phyloP scores from a whole-genome alignment of 2,113 vertebrate species.

The Axis porcinus region DNA sequence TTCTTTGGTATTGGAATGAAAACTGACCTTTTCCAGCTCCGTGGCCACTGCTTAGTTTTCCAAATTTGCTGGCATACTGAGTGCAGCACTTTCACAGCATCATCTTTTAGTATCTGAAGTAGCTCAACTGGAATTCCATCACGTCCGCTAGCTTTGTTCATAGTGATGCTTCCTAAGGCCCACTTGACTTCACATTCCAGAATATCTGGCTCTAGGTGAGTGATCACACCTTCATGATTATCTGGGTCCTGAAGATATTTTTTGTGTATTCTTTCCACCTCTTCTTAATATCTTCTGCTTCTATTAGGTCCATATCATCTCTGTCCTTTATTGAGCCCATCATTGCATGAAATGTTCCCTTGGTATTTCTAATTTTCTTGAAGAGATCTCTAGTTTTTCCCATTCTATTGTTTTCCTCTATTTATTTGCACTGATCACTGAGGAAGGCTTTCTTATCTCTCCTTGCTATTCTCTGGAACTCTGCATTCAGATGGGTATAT shows the following conservation, averaged over 20 bases:
- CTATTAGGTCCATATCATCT: background rate
- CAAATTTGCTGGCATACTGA: background rate
- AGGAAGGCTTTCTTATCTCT: background rate
- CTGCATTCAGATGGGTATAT: background rate
- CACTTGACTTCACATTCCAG: background rate
- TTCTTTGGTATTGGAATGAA: background rate
- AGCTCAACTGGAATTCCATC: background rate
- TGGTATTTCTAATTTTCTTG: background rate
- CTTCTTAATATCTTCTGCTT: background rate
- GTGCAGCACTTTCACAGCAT: background rate
- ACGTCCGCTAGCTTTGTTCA: background rate
- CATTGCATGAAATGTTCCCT: background rate
- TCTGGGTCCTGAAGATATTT: background rate
- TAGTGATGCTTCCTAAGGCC: no score
- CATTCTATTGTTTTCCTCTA: background rate
- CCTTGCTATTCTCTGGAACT: background rate
- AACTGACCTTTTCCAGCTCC: background rate
- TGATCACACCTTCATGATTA: fast-evolving
- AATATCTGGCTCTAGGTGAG: background rate
- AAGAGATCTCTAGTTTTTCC: background rate
- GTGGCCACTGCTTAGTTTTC: background rate
- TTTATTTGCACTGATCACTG: background rate
- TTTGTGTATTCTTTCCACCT: background rate
- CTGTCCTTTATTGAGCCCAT: background rate
- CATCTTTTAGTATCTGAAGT: background rate